A percentile compares a stretch with the other conserved stretches of the same genome.
These are phyloP conservation scores for Sebastes wilsoni DNA, from an alignment of 2,797 vertebrate genomes.

Conservation along the genomic window DNA sequence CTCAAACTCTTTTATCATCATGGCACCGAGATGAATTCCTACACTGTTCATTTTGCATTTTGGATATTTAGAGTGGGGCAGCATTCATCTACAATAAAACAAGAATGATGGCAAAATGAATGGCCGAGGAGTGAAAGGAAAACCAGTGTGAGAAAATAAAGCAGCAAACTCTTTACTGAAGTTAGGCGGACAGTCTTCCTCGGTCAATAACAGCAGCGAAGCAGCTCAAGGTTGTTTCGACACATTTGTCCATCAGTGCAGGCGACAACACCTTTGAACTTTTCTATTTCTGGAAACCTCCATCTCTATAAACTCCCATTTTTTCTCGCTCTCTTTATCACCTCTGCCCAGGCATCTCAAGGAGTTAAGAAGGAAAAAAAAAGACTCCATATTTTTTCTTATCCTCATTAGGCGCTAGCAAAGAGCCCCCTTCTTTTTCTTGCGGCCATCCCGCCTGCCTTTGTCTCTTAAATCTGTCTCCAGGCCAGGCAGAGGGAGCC, in stretches of 20 bases:
- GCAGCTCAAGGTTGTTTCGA: constrained; percentile 20
- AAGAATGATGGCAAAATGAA: neutral
- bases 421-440: constrained; percentile 29
- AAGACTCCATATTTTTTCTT: constrained; percentile 62
- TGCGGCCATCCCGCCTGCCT: constrained; percentile 47
- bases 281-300: constrained; percentile 47
- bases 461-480: constrained; percentile 75
- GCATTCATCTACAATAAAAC: neutral
- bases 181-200: neutral
- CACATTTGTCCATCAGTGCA: constrained; percentile 38
- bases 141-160: neutral
- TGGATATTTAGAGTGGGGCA: neutral
- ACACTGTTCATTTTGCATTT: neutral
- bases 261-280: constrained; percentile 45
- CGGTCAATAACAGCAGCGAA: constrained; percentile 10
- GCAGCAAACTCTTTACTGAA: neutral
- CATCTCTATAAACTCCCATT: constrained; percentile 42
- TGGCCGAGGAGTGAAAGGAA: neutral
- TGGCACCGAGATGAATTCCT: neutral
- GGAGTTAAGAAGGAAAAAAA: constrained; percentile 56
- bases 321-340: constrained; percentile 56
- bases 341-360: constrained; percentile 56
- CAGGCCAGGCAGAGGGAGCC: constrained; percentile 42
- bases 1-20: neutral
- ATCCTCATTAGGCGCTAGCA: constrained; percentile 70